phyloP scores from a whole-genome alignment of 2,888 invertebrate species.

The Ectropis crepuscularia region DNA sequence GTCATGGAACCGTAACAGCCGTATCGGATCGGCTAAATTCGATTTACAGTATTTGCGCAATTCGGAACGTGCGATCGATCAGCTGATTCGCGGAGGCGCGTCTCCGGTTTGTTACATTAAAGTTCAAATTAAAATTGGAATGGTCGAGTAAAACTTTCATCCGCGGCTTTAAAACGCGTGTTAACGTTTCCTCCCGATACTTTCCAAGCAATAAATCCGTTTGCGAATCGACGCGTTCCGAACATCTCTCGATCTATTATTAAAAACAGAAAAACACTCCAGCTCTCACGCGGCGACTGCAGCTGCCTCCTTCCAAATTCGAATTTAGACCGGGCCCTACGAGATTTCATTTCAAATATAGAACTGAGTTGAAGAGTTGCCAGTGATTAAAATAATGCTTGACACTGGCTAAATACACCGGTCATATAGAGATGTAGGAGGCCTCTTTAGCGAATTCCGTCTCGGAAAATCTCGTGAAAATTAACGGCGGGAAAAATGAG shows the following conservation, averaged over 20 bases:
- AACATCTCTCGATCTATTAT: slow-evolving; percentile 69
- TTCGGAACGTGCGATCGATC: slow-evolving; percentile 40
- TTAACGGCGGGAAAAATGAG: not conserved
- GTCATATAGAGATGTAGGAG: not conserved
- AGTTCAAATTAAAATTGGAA: slow-evolving; percentile 74
- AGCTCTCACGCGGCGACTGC: slow-evolving; percentile 53
- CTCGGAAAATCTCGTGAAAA: not conserved
- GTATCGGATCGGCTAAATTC: no score
- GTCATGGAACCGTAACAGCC: no score
- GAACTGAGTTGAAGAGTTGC: slow-evolving; percentile 56
- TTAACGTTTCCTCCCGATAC: slow-evolving; percentile 70
- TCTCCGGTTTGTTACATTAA: slow-evolving; percentile 61
- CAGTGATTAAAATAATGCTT: slow-evolving; percentile 61
- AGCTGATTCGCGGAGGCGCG: slow-evolving; percentile 53
- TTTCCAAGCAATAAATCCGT: slow-evolving; percentile 75
- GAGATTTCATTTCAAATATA: slow-evolving; percentile 69
- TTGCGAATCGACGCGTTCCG: slow-evolving; percentile 73
- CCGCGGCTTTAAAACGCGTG: slow-evolving; percentile 73
- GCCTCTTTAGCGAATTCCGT: slow-evolving; percentile 1
- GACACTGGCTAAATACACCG: slow-evolving; percentile 8
- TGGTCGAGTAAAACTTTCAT: slow-evolving; percentile 76
- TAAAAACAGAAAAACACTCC: slow-evolving; percentile 71
- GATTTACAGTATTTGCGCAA: slow-evolving; percentile 29
- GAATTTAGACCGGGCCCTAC: slow-evolving; percentile 66
- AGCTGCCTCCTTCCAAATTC: slow-evolving; percentile 52